Conservation (phyloP, 1,140 invertebrate species). For the Drosophila baimaii region DNA sequence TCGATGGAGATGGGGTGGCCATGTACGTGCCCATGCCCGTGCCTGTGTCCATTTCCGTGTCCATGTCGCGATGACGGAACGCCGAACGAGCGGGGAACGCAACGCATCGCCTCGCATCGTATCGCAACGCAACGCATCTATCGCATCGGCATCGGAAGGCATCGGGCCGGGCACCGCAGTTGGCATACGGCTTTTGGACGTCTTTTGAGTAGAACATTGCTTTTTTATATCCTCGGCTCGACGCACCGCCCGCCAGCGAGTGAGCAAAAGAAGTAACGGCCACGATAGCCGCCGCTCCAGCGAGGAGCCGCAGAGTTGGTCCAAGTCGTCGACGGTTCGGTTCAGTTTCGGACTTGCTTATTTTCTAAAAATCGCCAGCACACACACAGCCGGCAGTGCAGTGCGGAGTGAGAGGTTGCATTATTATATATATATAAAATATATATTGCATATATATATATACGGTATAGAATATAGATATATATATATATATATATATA, state of each 20-base stretch:
- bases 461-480: constrained; percentile 67
- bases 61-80: constrained; percentile 73
- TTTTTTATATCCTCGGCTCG: constrained; percentile 84
- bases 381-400: constrained; percentile 57
- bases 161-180: constrained; percentile 76
- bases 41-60: constrained; percentile 37
- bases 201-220: constrained; percentile 84
- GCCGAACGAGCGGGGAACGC: constrained; percentile 74
- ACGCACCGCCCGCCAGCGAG: constrained; percentile 58
- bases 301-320: constrained; percentile 69
- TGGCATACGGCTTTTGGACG: constrained; percentile 84
- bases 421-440: constrained; percentile 81
- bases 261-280: constrained; percentile 67
- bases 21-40: constrained; percentile 44
- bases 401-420: constrained; percentile 48
- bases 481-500: constrained; percentile 61
- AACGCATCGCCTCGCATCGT: constrained; percentile 38
- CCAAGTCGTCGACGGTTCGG: constrained; percentile 82
- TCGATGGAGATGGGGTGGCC: constrained; percentile 20
- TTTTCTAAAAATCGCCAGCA: constrained; percentile 76
- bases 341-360: constrained; percentile 82
- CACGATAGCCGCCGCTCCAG: constrained; percentile 42
- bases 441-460: constrained; percentile 68
- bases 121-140: constrained; percentile 68
- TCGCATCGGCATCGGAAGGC: constrained; percentile 61